Base-by-base conservation (phyloP, 2,888 invertebrate genomes). In the Eupithecia centaureata region DNA sequence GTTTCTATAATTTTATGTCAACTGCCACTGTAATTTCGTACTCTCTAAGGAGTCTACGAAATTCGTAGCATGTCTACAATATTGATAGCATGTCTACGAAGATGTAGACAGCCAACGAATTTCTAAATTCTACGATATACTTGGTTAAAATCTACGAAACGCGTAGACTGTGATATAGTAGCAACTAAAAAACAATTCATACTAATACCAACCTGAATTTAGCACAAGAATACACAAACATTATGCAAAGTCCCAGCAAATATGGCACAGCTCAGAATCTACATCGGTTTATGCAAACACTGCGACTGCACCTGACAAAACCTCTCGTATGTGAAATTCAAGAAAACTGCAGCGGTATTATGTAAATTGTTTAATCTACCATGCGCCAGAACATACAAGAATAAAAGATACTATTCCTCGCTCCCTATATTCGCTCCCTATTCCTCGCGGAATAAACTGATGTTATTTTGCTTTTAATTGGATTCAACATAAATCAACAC, bases 361-460 rank as follows among this genome's bases (percentile, higher is more conserved):
- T 73, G 73, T 54, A 74, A 76, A 75, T 73, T 74, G 52, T 78
- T 70, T 77, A 71, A 76, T 76, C 73, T 74, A 57, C 56, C 65
- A 51, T 67, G 51, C 61, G 52, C 52, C 54, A 63, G 56, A 61
- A 68, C 54, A 59, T 64, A 51, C 54, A 25, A 71, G 52, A 68
- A 66, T 32, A 30, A 32, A 57, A 57, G 57, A 57, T 33, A 32
- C 12, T 57, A 22, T 30, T 33, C 13, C 27, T 27, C 27, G 52
- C 27, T n/a, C n/a, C n/a, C n/a, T n/a, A n/a, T n/a, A n/a, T n/a
- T 15, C 8, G 7, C 15, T 33, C 5, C 7, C 10, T 33, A 38
- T 56, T 56, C 28, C 42, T 60, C 12, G 15, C 12, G 3, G 57
- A 58, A 58, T 33, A 58, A 58, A 58, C 57, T 59, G 13, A 27